These are phyloP conservation scores for Recurvirostra avosetta DNA, from an alignment of 2,113 vertebrate genomes.

Conservation along the genomic window DNA sequence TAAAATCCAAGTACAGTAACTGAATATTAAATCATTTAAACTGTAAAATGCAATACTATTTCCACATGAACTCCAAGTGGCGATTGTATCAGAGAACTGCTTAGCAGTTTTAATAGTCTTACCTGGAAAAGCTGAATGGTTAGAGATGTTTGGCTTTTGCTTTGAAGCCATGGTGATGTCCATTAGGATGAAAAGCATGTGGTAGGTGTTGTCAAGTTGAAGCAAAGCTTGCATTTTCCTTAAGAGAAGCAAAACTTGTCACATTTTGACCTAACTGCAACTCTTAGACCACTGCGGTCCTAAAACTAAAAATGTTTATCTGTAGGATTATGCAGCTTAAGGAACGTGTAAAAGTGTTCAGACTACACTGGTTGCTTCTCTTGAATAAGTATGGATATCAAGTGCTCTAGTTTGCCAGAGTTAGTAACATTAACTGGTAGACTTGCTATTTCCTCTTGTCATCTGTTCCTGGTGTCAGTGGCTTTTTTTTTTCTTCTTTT, in stretches of 20 bases:
- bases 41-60: neutral
- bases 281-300: neutral
- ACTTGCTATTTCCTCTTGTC: neutral
- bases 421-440: neutral
- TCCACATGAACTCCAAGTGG: neutral
- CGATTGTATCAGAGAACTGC: neutral
- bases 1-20: neutral
- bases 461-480: neutral
- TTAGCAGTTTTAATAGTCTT: neutral
- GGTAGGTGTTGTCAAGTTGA: neutral
- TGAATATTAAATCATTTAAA: neutral
- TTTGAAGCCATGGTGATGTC: neutral
- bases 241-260: neutral
- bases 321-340: neutral
- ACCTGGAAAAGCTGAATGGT: neutral
- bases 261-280: neutral
- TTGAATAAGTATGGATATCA: neutral
- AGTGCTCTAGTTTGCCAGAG: neutral
- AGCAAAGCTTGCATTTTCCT: neutral
- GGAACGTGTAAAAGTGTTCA: neutral
- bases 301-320: neutral
- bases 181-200: neutral
- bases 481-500: slow-evolving; percentile 31
- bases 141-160: neutral
- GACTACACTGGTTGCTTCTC: neutral